phyloP scores from a whole-genome alignment of 2,888 invertebrate genomes.

The Nephrotoma guestfalica region DNA sequence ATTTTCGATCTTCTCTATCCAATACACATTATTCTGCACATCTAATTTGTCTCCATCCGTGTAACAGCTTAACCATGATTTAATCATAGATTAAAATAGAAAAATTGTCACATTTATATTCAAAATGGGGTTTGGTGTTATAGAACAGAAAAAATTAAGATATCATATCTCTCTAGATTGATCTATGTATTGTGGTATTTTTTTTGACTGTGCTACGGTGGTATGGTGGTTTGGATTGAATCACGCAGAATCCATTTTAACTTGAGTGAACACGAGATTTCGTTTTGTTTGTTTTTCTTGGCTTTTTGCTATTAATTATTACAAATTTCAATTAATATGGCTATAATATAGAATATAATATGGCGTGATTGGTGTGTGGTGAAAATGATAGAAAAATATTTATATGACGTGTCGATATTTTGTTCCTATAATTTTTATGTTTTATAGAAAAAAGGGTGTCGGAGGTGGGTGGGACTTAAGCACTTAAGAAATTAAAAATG shows the following conservation, averaged over 20 bases:
- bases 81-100: background rate
- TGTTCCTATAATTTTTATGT: background rate
- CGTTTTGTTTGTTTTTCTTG: background rate
- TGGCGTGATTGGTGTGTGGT: background rate
- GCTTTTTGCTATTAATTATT: background rate
- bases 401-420: background rate
- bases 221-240: background rate
- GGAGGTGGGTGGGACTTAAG: background rate
- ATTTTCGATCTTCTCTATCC: background rate
- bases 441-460: background rate
- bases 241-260: background rate
- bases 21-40: background rate
- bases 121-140: background rate
- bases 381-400: background rate
- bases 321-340: background rate
- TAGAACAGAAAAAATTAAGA: background rate
- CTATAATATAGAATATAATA: background rate
- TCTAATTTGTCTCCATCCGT: background rate
- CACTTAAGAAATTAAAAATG: background rate
- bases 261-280: background rate
- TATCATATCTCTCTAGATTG: background rate
- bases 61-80: background rate
- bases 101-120: background rate
- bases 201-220: background rate
- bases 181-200: background rate